Evolutionary conservation across 1,140 invertebrate species (phyloP).

Genomic region (Cardiocondyla obscurior): DNA sequence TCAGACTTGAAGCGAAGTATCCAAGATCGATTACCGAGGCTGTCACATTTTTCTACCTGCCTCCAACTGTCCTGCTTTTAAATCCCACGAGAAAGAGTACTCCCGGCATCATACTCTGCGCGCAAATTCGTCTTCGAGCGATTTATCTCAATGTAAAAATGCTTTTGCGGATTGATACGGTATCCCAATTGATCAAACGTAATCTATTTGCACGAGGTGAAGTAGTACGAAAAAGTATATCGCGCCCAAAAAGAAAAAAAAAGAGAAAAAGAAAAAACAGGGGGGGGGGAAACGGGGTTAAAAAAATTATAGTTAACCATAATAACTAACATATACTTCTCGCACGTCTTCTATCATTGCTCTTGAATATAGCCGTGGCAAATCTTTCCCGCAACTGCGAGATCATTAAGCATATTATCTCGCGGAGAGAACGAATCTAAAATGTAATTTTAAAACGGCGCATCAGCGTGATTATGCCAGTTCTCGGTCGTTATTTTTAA

Average conservation of each 20-base stretch:
- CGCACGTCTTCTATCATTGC: neutral
- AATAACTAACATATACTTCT: slow-evolving; percentile 8
- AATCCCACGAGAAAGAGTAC: neutral
- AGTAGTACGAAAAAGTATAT: neutral
- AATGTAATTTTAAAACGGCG: slow-evolving; percentile 50
- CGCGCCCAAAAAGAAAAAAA: neutral
- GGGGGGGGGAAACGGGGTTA: no score
- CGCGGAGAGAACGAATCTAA: slow-evolving; percentile 12
- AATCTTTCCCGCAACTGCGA: neutral
- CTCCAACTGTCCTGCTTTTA: neutral
- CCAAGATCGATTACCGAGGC: neutral
- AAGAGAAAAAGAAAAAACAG: no score
- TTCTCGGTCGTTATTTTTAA: slow-evolving; percentile 48
- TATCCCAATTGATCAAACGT: neutral
- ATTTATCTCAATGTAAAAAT: neutral
- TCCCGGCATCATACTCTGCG: neutral
- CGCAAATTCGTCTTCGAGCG: neutral
- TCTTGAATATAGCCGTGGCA: neutral
- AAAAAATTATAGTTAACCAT: neutral
- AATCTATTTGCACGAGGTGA: neutral
- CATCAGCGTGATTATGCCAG: slow-evolving; percentile 36
- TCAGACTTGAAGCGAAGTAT: neutral
- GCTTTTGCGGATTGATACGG: neutral
- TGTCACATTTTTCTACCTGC: neutral
- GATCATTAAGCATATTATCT: slow-evolving; percentile 21